A percentile compares a stretch with the other conserved stretches of the same genome.
Evolutionary conservation across 2,113 vertebrate species (phyloP).

Genomic region (Crotalus tigris): DNA sequence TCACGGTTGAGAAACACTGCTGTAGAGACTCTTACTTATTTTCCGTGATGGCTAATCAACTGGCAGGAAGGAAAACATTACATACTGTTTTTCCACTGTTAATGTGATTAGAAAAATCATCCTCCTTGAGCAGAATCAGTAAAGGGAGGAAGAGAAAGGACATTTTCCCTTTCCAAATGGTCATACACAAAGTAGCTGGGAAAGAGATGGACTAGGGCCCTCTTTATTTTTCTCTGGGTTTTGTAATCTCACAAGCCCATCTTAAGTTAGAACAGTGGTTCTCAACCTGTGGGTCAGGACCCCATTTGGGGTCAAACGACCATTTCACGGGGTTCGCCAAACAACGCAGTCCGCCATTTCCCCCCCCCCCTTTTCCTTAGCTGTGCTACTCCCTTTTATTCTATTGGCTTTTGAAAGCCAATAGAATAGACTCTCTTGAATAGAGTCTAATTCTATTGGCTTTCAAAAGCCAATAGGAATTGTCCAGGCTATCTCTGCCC

Average conservation of each 20-base stretch:
- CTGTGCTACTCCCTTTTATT: too few relatives aligned
- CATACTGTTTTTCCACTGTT: not conserved
- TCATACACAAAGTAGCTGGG: not conserved
- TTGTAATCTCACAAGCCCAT: not conserved
- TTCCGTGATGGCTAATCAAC: not conserved
- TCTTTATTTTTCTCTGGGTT: not conserved
- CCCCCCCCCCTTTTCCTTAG: too few relatives aligned
- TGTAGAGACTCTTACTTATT: not conserved
- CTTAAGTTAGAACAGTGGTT: not conserved
- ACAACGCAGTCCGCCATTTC: too few relatives aligned
- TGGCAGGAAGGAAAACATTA: not conserved
- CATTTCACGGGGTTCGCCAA: too few relatives aligned
- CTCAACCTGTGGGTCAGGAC: too few relatives aligned
- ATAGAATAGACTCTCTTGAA: too few relatives aligned
- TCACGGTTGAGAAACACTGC: too few relatives aligned
- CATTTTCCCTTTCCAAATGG: not conserved
- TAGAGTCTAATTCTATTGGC: too few relatives aligned
- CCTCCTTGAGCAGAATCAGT: not conserved
- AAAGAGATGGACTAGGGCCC: not conserved
- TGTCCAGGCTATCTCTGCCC: too few relatives aligned
- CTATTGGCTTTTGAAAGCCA: too few relatives aligned
- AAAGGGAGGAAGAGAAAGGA: not conserved
- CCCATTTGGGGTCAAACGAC: too few relatives aligned
- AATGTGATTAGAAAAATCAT: not conserved
- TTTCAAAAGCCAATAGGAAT: too few relatives aligned